These are phyloP conservation scores for Hirudo medicinalis DNA, from an alignment of 1,140 invertebrate genomes.

Conservation along the genomic window DNA sequence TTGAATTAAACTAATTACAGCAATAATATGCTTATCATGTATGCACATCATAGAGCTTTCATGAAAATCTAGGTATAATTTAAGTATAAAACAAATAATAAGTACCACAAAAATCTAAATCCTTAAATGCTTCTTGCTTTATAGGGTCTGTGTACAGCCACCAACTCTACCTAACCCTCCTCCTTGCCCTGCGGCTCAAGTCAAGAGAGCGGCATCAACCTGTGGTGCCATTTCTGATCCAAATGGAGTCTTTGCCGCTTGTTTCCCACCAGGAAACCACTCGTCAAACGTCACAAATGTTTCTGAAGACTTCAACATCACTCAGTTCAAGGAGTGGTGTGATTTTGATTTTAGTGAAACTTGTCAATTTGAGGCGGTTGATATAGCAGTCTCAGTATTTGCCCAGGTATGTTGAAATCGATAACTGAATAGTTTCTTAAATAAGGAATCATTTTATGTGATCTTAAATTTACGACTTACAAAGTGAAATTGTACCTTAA, in stretches of 20 bases:
- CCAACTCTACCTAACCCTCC: neutral
- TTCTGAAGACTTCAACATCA: neutral
- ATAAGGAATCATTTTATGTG: neutral
- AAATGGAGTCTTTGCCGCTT: neutral
- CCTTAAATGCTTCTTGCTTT: too few relatives aligned
- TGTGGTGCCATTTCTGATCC: neutral
- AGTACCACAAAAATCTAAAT: too few relatives aligned
- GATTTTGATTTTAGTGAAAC: constrained; percentile 4
- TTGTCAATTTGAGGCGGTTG: neutral
- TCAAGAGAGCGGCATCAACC: neutral
- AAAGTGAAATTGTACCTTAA: too few relatives aligned
- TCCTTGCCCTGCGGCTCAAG: neutral
- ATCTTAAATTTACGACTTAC: neutral
- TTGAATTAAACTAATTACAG: too few relatives aligned
- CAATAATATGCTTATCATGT: too few relatives aligned
- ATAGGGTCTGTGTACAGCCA: neutral
- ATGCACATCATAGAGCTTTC: too few relatives aligned
- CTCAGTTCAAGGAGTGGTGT: neutral
- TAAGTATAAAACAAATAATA: too few relatives aligned
- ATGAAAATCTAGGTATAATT: too few relatives aligned
- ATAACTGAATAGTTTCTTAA: neutral
- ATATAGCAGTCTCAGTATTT: neutral
- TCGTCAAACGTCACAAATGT: neutral
- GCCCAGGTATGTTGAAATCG: neutral
- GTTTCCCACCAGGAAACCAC: neutral